phyloP scores from a whole-genome alignment of 2,888 invertebrate genomes.

The Acanthacorydalis orientalis region DNA sequence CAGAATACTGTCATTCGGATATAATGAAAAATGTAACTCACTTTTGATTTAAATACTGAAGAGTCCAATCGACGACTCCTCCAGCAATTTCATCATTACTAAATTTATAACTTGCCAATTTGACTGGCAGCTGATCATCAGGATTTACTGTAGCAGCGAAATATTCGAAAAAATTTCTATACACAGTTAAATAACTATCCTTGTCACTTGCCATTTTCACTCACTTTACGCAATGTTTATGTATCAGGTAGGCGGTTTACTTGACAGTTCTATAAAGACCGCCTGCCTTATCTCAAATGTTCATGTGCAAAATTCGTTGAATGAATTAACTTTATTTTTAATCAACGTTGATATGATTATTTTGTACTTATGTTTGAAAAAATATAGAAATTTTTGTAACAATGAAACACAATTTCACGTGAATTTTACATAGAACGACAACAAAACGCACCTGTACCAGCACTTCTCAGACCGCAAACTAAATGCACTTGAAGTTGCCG shows the following conservation, averaged over 20 bases:
- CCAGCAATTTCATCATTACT: constrained; percentile 52
- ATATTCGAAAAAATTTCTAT: constrained; percentile 53
- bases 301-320: background rate
- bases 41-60: constrained; percentile 62
- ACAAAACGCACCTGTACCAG: too few species aligned
- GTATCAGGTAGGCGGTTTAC: background rate
- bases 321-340: too few species aligned
- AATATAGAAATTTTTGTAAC: too few species aligned
- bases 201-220: constrained; percentile 25
- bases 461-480: too few species aligned
- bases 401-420: too few species aligned
- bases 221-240: constrained; percentile 1
- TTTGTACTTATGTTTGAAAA: too few species aligned
- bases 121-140: constrained; percentile 56
- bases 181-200: constrained; percentile 51
- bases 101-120: constrained; percentile 50
- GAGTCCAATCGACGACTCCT: constrained; percentile 58
- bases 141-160: constrained; percentile 51
- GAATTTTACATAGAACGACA: too few species aligned
- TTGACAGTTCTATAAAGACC: constrained; percentile 1
- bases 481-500: too few species aligned
- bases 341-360: too few species aligned
- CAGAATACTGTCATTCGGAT: too few species aligned
- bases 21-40: constrained; percentile 28
- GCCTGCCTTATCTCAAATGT: background rate